These are phyloP conservation scores for Augochlorella aurata DNA, from an alignment of 2,888 invertebrate species.

Conservation along the genomic window DNA sequence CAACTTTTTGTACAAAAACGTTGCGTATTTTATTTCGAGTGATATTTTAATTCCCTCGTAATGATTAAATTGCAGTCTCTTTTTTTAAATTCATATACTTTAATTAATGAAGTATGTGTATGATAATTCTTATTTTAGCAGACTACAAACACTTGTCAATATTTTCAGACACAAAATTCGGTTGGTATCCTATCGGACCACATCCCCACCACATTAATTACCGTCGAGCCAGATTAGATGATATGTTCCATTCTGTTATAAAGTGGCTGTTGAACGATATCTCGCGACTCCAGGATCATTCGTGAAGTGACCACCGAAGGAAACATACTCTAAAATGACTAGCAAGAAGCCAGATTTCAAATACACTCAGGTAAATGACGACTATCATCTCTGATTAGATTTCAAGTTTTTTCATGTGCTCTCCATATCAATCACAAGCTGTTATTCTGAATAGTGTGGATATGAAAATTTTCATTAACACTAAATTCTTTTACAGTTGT, in stretches of 20 bases:
- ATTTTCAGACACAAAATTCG: neutral
- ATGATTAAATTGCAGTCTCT: neutral
- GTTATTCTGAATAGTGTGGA: neutral
- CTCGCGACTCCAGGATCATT: neutral
- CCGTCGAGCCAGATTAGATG: neutral
- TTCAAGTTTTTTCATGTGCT: neutral
- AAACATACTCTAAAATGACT: constrained; percentile 35
- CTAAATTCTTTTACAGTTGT: constrained; percentile 84
- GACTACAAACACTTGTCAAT: neutral
- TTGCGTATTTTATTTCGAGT: no score
- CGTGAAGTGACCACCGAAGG: neutral
- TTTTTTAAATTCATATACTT: no score
- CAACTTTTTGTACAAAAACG: no score
- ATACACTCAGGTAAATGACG: constrained; percentile 62
- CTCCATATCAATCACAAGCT: no score
- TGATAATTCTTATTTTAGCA: neutral
- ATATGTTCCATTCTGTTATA: constrained; percentile 13
- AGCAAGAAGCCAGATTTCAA: constrained; percentile 44
- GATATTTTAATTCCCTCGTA: neutral
- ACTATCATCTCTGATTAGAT: neutral
- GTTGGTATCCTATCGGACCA: neutral
- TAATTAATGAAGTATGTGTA: no score
- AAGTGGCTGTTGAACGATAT: neutral
- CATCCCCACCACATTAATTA: constrained; percentile 9
- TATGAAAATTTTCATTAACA: neutral